Base-by-base conservation (phyloP, 2,888 invertebrate species). In the Philaethria dido region DNA sequence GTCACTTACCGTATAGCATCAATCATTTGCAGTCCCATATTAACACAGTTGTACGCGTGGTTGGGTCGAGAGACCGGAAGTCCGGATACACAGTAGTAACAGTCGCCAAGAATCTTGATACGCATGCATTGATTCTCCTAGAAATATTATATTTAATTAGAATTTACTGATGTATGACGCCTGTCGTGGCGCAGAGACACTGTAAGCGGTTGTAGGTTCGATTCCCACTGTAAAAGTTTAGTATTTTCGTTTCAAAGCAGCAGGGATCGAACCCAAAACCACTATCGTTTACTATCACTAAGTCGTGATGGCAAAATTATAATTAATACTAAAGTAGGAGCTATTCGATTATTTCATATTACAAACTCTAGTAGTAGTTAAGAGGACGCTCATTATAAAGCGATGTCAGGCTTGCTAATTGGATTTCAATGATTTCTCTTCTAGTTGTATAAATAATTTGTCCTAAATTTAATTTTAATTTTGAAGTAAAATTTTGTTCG, bases 21-120 rank as follows among this genome's bases (percentile, higher is more conserved):
- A 74, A 98, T 98, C 98, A 98, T 98, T 86, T 97, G 97, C 71
- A 99, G 88, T 0, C 98, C 98, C 98, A 98, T 98, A 78, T 97
- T 97, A 79, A 98, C 98, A 82, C 98, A 98, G 90, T 98, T 98
- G 85, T 96, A 97, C 0, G 98, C 98, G 83, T 98, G 98, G 88
- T 98, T 98, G 0, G 98, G 98, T 66, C 98, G 92, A 6, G 98
- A 98, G 33, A 98, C 95, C 0, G 98, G 98, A 75, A 98, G 93
- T 0, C 98, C 98, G 0, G 97, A 97, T 9, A 98, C 98, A 83
- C 98, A 98, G 88, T 98, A 98, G 89, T 99, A 99, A 83, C 98
- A 99, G 86, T 99, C 98, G 0, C 98, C 98, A 6, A 99, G 94
- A 74, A 99, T 98, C 93, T 99, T 99, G 80, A 99, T 99, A 63